A percentile compares a stretch with the other conserved stretches of the same genome.
phyloP scores from a whole-genome alignment of 2,113 vertebrate species.

The Dolichallabes microphthalmus region DNA sequence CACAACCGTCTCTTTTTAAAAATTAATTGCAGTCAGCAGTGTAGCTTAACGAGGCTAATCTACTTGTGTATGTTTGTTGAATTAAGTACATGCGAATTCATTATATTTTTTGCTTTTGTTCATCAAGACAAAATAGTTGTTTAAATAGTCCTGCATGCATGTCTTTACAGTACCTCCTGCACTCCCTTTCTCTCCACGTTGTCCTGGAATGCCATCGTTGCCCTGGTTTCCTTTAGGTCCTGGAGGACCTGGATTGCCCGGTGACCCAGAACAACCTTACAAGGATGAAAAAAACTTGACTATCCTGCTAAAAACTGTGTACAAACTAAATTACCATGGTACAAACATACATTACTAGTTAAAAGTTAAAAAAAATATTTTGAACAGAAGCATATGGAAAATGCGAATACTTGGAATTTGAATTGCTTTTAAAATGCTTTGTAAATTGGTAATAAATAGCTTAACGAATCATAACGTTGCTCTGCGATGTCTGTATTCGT shows the following conservation, averaged over 20 bases:
- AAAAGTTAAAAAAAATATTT: not conserved
- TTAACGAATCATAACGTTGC: not conserved
- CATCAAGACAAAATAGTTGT: not conserved
- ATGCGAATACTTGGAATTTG: not conserved
- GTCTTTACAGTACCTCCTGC: slow-evolving; percentile 33
- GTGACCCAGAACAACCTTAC: slow-evolving; percentile 38
- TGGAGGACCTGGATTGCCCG: slow-evolving; percentile 36
- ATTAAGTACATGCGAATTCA: not conserved
- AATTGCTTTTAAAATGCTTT: not conserved
- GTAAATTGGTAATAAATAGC: not conserved
- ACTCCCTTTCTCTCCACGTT: slow-evolving; percentile 34
- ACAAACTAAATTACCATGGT: too few relatives aligned
- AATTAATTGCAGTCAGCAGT: not conserved
- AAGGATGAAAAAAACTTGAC: not conserved
- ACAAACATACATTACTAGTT: not conserved
- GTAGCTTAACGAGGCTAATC: not conserved
- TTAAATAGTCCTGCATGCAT: not conserved
- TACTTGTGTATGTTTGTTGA: not conserved
- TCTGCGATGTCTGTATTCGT: not conserved
- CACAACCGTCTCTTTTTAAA: too few relatives aligned
- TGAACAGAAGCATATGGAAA: not conserved
- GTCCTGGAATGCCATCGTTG: slow-evolving; percentile 46
- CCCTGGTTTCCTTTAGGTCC: slow-evolving; percentile 39
- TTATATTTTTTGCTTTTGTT: not conserved
- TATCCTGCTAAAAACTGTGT: not conserved